Percentiles rank a stretch among this genome's conserved stretches.
phyloP scores from a whole-genome alignment of 2,888 invertebrate species.

The Agrochola lychnidis region DNA sequence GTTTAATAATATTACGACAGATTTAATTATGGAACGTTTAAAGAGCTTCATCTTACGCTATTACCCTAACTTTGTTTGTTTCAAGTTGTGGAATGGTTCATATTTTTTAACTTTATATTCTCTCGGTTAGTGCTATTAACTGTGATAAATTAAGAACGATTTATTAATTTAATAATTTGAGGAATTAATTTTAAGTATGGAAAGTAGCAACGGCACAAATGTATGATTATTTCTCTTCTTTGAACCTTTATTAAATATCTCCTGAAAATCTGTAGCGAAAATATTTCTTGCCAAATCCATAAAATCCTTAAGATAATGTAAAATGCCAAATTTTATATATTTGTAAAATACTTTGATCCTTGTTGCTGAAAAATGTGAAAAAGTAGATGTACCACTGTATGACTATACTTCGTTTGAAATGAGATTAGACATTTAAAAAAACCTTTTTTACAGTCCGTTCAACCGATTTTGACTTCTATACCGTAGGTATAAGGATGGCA shows the following conservation, averaged over 20 bases:
- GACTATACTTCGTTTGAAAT: no score
- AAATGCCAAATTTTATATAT: background rate
- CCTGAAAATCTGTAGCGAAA: background rate
- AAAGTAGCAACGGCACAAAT: background rate
- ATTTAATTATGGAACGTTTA: conserved; percentile 90
- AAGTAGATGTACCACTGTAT: background rate
- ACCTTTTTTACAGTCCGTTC: no score
- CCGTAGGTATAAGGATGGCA: no score
- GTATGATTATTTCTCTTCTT: background rate
- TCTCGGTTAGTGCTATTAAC: conserved; percentile 40
- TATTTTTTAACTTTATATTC: conserved; percentile 63
- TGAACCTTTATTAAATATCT: background rate
- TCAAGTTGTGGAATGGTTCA: conserved; percentile 71
- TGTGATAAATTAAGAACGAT: conserved; percentile 25
- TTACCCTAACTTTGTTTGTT: conserved; percentile 82
- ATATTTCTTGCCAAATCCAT: background rate
- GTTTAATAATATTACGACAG: conserved; percentile 91
- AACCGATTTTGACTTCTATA: no score
- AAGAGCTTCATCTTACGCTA: conserved; percentile 83
- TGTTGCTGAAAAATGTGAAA: background rate
- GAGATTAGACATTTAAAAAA: no score
- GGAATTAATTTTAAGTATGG: background rate
- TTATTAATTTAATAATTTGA: conserved; percentile 1
- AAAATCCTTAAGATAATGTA: background rate
- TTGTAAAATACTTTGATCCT: background rate